These are phyloP conservation scores for Lytechinus variegatus DNA, from an alignment of 35 echinoderm and acorn worm species.

Conservation along the genomic window DNA sequence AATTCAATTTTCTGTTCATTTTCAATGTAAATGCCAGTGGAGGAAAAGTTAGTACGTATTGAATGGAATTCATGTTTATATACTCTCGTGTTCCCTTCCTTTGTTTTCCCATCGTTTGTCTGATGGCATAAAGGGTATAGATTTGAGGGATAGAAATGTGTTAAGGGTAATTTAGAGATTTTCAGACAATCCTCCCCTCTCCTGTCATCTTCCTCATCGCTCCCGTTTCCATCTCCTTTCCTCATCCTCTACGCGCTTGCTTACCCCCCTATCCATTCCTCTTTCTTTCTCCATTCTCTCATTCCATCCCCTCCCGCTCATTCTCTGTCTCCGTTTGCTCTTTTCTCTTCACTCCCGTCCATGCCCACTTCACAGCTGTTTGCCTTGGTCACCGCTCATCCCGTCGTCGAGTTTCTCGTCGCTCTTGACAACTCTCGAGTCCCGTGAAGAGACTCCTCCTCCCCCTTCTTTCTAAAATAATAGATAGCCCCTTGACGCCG, in stretches of 20 bases:
- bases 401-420: not conserved
- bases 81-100: too few species aligned
- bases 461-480: not conserved
- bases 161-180: too few species aligned
- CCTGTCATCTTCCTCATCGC: not conserved
- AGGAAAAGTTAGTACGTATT: too few species aligned
- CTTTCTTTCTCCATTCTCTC: not conserved
- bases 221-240: not conserved
- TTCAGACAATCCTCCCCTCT: too few species aligned
- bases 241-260: too few species aligned
- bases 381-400: conserved; percentile 10
- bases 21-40: too few species aligned
- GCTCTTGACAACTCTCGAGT: not conserved
- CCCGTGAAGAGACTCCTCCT: not conserved
- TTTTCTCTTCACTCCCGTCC: not conserved
- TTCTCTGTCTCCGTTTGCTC: conserved; percentile 21
- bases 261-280: not conserved
- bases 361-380: conserved; percentile 44
- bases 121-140: too few species aligned
- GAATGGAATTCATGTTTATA: too few species aligned
- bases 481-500: not conserved
- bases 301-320: not conserved
- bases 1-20: too few species aligned
- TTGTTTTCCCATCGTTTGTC: too few species aligned
- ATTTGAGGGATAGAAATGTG: too few species aligned